Evolutionary conservation across 2,797 vertebrate species (phyloP).

Genomic region (Platalea minor): DNA sequence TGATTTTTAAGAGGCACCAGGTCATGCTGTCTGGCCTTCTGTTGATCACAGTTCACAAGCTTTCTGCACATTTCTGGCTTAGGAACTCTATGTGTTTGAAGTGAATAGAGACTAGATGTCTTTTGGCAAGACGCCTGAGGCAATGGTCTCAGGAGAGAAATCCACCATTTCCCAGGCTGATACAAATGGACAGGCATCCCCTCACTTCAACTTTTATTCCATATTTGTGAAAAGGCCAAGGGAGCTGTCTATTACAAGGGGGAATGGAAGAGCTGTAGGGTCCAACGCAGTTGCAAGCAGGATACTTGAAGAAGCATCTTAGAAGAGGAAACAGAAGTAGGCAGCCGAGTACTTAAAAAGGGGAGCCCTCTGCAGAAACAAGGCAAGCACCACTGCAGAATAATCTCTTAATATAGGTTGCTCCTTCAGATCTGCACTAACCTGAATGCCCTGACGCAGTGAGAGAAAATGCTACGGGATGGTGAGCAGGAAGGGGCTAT

Average conservation of each 20-base stretch:
- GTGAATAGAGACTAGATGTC: not conserved
- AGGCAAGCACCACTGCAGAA: not conserved
- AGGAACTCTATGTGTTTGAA: not conserved
- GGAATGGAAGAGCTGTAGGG: not conserved
- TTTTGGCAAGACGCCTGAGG: not conserved
- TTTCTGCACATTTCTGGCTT: not conserved
- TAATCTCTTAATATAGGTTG: not conserved
- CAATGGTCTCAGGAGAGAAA: slow-evolving; percentile 19
- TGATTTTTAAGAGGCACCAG: not conserved
- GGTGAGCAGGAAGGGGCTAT: not conserved
- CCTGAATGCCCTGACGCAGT: not conserved
- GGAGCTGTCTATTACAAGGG: not conserved
- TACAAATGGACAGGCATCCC: not conserved
- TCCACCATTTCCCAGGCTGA: not conserved
- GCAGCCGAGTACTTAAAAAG: not conserved
- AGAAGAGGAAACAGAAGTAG: not conserved
- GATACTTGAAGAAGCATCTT: not conserved
- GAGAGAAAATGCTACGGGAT: not conserved
- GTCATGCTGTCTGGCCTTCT: slow-evolving; percentile 10
- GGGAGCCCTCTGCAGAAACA: not conserved
- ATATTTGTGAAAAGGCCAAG: not conserved
- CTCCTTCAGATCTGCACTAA: not conserved
- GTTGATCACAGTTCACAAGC: not conserved
- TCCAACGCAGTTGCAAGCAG: not conserved
- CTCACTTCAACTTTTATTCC: not conserved